A percentile compares a stretch with the other conserved stretches of the same genome.
phyloP scores from a whole-genome alignment of 2,113 vertebrate species.

The Lepisosteus osseus region DNA sequence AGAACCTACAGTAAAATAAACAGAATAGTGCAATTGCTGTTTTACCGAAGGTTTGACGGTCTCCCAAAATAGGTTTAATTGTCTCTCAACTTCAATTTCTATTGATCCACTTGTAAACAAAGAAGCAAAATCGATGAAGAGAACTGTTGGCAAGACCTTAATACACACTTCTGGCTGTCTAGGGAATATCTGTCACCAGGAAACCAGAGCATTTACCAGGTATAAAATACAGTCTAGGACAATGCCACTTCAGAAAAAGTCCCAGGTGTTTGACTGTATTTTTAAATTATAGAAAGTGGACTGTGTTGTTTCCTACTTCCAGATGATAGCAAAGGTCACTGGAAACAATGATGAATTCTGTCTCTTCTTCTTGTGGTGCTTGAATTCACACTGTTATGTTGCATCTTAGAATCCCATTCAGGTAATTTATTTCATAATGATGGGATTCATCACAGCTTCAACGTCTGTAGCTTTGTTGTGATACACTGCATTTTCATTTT shows the following conservation, averaged over 20 bases:
- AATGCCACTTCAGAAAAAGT: background rate
- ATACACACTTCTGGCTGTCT: background rate
- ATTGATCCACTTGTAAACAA: constrained; percentile 32
- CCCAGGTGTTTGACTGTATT: constrained; percentile 7
- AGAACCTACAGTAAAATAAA: background rate
- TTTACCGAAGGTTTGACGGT: background rate
- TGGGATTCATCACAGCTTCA: background rate
- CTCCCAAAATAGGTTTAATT: constrained; percentile 4
- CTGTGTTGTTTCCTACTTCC: background rate
- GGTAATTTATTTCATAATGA: constrained; percentile 8
- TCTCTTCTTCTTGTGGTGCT: background rate
- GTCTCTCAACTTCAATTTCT: constrained; percentile 16
- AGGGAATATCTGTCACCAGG: constrained; percentile 4
- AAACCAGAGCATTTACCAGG: constrained; percentile 11
- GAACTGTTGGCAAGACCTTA: constrained; percentile 18
- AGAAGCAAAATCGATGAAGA: constrained; percentile 38
- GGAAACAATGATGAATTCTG: background rate
- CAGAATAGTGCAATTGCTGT: background rate
- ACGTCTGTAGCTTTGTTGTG: no score
- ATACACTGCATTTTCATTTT: background rate
- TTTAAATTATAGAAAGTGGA: constrained; percentile 3
- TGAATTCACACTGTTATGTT: background rate
- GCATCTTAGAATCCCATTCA: background rate
- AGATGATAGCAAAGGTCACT: background rate
- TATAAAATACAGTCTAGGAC: background rate